Conservation (phyloP, 2,888 invertebrate genomes). For the Trissolcus brochymenae region DNA sequence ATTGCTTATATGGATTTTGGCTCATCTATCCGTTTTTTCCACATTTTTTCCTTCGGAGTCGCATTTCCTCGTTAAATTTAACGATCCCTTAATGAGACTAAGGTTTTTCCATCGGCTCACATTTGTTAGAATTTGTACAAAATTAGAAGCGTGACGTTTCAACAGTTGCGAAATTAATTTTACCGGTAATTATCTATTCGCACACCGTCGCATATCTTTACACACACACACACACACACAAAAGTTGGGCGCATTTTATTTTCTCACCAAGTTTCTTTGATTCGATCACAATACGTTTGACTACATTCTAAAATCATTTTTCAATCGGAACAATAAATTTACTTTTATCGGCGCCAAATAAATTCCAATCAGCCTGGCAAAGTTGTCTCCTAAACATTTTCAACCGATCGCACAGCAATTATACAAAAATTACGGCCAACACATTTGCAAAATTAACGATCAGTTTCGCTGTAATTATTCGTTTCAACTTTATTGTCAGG, state of each 20-base stretch:
- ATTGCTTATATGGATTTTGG: slow-evolving; percentile 42
- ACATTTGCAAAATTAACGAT: slow-evolving; percentile 24
- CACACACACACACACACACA: no score
- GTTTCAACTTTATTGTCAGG: slow-evolving; percentile 30
- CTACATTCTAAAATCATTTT: no score
- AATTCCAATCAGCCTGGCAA: no score
- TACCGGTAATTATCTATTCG: no score
- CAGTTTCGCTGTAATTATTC: slow-evolving; percentile 41
- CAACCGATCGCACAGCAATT: slow-evolving; percentile 12
- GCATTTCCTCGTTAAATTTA: slow-evolving; percentile 31
- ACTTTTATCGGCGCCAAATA: no score
- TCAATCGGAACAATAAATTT: no score
- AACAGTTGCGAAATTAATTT: not conserved
- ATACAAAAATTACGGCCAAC: slow-evolving; percentile 31
- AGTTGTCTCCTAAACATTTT: no score
- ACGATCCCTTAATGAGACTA: slow-evolving; percentile 18
- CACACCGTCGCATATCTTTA: no score
- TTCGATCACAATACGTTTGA: no score
- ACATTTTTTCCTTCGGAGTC: no score
- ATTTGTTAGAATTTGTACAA: slow-evolving; percentile 25
- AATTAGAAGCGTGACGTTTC: not conserved
- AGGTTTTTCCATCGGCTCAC: slow-evolving; percentile 2
- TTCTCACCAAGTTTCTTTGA: no score
- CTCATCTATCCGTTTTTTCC: not conserved
- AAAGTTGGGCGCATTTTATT: no score